Percentiles rank a stretch among this genome's conserved stretches.
phyloP scores from a whole-genome alignment of 2,113 vertebrate species.

The Malurus alboscapulatus region DNA sequence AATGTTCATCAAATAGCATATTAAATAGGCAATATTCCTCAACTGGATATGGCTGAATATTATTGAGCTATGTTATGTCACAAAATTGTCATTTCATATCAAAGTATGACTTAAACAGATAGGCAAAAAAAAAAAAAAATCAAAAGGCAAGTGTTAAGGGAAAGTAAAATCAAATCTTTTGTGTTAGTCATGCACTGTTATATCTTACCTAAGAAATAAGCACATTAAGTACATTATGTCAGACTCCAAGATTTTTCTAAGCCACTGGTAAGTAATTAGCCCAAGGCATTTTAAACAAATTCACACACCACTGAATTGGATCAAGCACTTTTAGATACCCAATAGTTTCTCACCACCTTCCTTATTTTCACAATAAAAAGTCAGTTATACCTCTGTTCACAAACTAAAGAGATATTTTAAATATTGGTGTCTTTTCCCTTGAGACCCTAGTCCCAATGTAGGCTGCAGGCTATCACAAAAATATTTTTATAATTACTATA shows the following conservation, averaged over 20 bases:
- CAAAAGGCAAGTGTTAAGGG: background rate
- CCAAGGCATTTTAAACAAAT: background rate
- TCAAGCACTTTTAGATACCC: background rate
- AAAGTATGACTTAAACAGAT: background rate
- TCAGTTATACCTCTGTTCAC: background rate
- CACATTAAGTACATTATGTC: background rate
- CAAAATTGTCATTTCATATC: background rate
- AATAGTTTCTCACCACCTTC: background rate
- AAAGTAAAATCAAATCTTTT: background rate
- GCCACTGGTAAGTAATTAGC: background rate
- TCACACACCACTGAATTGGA: background rate
- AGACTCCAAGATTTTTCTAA: background rate
- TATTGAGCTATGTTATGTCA: background rate
- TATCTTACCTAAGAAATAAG: rapidly evolving
- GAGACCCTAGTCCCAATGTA: background rate
- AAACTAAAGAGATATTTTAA: background rate
- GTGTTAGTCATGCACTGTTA: rapidly evolving
- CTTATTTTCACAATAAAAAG: background rate
- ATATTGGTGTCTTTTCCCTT: background rate
- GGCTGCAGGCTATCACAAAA: background rate
- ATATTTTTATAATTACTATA: background rate
- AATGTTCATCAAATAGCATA: background rate
- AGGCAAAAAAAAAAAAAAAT: background rate
- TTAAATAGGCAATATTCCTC: conserved; percentile 12
- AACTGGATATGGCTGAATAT: background rate